A percentile compares a stretch with the other conserved stretches of the same genome.
Evolutionary conservation across 2,113 vertebrate species (phyloP).

Genomic region (Chaetodon auriga): DNA sequence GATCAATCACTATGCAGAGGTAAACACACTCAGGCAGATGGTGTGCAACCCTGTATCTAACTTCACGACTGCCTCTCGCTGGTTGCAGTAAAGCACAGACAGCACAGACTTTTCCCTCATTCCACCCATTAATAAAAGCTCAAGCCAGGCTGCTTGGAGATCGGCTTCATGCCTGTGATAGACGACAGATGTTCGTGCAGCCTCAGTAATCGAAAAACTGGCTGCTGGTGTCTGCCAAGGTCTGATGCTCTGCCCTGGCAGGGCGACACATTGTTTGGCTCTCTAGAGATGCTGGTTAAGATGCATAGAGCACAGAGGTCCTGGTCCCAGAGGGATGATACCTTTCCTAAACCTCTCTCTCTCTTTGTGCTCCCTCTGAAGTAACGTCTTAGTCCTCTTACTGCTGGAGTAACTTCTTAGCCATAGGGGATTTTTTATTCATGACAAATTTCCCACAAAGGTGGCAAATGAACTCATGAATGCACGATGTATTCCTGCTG

Average conservation of each 20-base stretch:
- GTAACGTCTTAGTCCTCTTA: background rate
- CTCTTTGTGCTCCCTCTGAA: conserved; percentile 6
- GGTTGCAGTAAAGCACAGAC: background rate
- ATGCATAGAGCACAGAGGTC: background rate
- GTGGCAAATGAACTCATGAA: conserved; percentile 3
- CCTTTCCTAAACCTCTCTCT: background rate
- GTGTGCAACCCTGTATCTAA: background rate
- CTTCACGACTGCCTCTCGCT: background rate
- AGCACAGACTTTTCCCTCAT: background rate
- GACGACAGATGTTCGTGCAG: background rate
- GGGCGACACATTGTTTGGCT: background rate
- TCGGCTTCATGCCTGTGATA: background rate
- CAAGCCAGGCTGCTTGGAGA: background rate
- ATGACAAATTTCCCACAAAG: conserved; percentile 17
- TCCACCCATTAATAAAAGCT: background rate
- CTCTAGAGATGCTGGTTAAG: background rate
- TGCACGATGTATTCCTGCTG: conserved; percentile 4
- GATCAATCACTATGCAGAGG: conserved; percentile 21
- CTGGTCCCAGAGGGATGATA: background rate
- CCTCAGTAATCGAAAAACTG: background rate
- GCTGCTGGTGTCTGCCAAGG: background rate
- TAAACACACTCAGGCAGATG: conserved; percentile 25
- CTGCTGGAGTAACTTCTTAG: background rate
- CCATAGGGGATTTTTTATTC: conserved; percentile 5
- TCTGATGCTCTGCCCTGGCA: background rate